These are phyloP conservation scores for Lithosia quadra DNA, from an alignment of 2,888 invertebrate species.

Conservation along the genomic window DNA sequence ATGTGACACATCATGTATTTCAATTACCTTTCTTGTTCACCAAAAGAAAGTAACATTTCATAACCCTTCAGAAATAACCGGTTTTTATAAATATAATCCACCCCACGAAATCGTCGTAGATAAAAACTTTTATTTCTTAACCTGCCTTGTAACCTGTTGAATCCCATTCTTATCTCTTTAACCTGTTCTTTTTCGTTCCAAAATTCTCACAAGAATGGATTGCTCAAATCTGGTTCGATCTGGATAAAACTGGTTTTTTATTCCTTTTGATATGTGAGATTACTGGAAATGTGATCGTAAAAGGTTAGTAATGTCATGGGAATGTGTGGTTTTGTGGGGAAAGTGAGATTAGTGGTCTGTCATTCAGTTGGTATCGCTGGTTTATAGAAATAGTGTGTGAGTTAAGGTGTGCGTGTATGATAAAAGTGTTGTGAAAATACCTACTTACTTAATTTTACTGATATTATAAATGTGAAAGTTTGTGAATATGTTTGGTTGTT, in stretches of 20 bases:
- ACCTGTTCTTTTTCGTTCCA: slow-evolving; percentile 45
- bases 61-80: slow-evolving; percentile 1
- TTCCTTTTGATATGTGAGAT: slow-evolving; percentile 42
- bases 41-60: slow-evolving; percentile 13
- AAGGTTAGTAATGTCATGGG: slow-evolving; percentile 53
- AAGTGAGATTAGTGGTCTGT: slow-evolving; percentile 1
- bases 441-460: no score
- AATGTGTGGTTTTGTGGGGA: slow-evolving; percentile 31
- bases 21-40: slow-evolving; percentile 1
- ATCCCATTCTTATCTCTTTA: slow-evolving; percentile 38
- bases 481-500: no score
- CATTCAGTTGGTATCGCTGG: neutral
- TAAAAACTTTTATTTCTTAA: slow-evolving; percentile 17
- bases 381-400: neutral
- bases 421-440: no score
- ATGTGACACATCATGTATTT: no score
- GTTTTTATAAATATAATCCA: neutral
- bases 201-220: slow-evolving; percentile 48
- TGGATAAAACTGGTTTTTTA: slow-evolving; percentile 54
- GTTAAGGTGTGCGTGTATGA: neutral
- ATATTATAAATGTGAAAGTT: no score
- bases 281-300: slow-evolving; percentile 46
- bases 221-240: slow-evolving; percentile 51
- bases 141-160: slow-evolving; percentile 48
- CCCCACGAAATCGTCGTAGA: neutral